These are phyloP conservation scores for Drosophila planitibia DNA, from an alignment of 2,888 invertebrate species.

Conservation along the genomic window DNA sequence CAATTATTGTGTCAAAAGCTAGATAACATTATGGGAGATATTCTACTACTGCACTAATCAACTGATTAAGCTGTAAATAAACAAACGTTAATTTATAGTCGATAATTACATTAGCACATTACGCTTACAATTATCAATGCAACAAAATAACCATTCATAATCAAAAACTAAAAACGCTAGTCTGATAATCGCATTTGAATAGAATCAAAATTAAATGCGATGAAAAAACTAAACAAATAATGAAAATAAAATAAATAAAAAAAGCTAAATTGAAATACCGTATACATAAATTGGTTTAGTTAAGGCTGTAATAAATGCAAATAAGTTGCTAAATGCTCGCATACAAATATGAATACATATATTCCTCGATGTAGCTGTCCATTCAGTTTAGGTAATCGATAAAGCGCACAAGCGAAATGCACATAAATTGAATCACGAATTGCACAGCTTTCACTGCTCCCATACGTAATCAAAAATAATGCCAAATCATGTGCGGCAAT, in stretches of 20 bases:
- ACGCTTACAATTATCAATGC: constrained; percentile 13
- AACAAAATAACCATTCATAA: neutral
- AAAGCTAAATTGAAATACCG: constrained; percentile 3
- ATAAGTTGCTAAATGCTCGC: neutral
- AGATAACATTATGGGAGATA: neutral
- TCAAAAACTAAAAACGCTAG: constrained; percentile 11
- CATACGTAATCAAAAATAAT: constrained; percentile 35
- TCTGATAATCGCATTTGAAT: constrained; percentile 16
- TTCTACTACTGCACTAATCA: constrained; percentile 13
- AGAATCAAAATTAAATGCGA: constrained; percentile 2
- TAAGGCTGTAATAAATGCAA: constrained; percentile 7
- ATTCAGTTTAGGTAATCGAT: constrained; percentile 33
- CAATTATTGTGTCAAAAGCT: neutral
- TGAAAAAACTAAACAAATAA: neutral
- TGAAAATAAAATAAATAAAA: neutral
- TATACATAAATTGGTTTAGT: constrained; percentile 2
- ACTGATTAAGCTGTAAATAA: constrained; percentile 27
- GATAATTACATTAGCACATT: constrained; percentile 39
- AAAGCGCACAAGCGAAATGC: constrained; percentile 8
- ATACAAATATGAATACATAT: neutral
- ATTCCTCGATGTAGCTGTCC: constrained; percentile 3
- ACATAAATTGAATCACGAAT: constrained; percentile 22
- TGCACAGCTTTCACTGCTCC: constrained; percentile 9
- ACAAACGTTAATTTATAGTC: constrained; percentile 8
- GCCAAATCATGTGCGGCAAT: constrained; percentile 50